Conservation (phyloP, 2,888 invertebrate genomes). For the Clepsis dumicolana region DNA sequence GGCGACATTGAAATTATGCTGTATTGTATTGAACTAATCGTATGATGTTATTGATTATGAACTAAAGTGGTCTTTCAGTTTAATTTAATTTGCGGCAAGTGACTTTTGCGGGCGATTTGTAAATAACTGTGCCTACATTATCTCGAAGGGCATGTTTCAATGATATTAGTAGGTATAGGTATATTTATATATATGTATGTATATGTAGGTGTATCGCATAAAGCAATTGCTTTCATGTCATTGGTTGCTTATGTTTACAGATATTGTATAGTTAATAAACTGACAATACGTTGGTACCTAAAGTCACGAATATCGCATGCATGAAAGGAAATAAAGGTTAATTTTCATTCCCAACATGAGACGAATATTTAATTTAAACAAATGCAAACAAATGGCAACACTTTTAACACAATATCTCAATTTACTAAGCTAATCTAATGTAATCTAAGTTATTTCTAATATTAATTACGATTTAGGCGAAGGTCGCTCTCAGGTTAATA, state of each 20-base stretch:
- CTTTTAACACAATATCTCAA: neutral
- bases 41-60: conserved; percentile 31
- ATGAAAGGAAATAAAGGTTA: no score
- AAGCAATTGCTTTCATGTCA: no score
- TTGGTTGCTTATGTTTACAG: no score
- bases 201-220: no score
- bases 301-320: no score
- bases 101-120: neutral
- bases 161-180: neutral
- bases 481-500: conserved; percentile 1
- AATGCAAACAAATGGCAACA: neutral
- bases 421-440: neutral
- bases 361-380: neutral
- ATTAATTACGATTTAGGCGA: neutral
- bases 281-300: no score
- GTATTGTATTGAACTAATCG: conserved; percentile 36
- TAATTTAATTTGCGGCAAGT: neutral
- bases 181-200: no score
- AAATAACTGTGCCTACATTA: neutral
- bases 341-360: no score
- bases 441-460: neutral
- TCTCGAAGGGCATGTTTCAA: neutral
- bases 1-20: conserved; percentile 39
- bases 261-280: no score
- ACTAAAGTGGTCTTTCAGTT: conserved; percentile 6